Base-by-base conservation (phyloP, 2,888 invertebrate species). In the Helobdella robusta region DNA sequence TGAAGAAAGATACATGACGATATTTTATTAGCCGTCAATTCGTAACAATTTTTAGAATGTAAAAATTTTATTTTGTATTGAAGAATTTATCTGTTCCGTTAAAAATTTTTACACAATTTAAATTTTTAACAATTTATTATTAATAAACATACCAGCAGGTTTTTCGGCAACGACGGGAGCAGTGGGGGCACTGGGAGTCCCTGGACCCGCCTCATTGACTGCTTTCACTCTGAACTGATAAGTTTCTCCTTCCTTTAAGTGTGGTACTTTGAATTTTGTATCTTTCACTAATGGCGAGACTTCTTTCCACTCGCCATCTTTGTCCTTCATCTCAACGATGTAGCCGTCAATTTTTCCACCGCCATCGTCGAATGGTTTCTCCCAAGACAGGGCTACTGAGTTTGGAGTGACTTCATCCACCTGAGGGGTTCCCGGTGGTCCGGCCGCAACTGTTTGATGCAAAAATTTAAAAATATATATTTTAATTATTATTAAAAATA, bases 181-280 rank as follows among this genome's bases (percentile, higher is more conserved):
- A 18, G 92, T 91, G 66, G 89, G 88, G 5, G 85, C 83, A 32
- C 93, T 92, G 58, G 93, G 89, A 73, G 87, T 87, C 23, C 93
- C 90, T 20, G 89, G 78, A 67, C 97, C 97, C 15, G 94, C 94
- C 48, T 88, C 89, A 77, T 99, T 98, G 79, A 92, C 92, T 0
- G 98, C 98, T 74, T 89, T 89, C 18, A 99, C 89, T 25, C 95
- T 84, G 86, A 98, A 99, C 82, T 98, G 97, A 81, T 99, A 99
- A 77, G 91, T 89, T 23, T 95, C 84, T 46, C 93, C 95, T 82
- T 99, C 98, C 75, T 98, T 92, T 44, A 99, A 84, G 82, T 95
- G 93, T 67, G 88, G 84, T 75, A 95, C 88, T 81, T 94, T 97
- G 74, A 91, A 87, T 36, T 85, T 86, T 0, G 87, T 87, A 71